Conservation (phyloP, 2,113 vertebrate genomes). For the Marmota flaviventris region DNA sequence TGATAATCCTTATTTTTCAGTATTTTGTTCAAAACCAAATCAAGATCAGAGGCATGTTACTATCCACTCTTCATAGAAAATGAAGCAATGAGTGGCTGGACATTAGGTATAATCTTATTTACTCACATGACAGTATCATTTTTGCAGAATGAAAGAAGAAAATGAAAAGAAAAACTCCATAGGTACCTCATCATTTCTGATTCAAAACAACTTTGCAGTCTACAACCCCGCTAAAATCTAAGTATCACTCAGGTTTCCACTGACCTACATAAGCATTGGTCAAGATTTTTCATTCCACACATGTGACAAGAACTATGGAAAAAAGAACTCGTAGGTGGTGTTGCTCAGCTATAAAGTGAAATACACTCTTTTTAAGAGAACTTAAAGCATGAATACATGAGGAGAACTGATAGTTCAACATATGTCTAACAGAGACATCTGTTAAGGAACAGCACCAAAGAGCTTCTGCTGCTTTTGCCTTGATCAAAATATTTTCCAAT, state of each 20-base stretch:
- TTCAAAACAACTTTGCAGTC: neutral
- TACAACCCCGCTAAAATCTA: neutral
- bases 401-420: neutral
- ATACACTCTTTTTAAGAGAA: neutral
- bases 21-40: neutral
- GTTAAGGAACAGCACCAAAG: neutral
- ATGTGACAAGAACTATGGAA: neutral
- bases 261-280: neutral
- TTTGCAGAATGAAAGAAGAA: neutral
- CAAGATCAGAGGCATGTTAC: neutral
- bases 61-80: neutral
- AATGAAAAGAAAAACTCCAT: too few species aligned
- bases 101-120: neutral
- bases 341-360: neutral
- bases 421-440: too few species aligned
- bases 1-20: neutral
- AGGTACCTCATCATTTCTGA: neutral
- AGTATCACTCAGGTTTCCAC: neutral
- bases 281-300: neutral
- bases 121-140: neutral
- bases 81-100: neutral
- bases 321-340: neutral
- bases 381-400: neutral
- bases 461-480: neutral
- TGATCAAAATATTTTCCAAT: neutral